A percentile compares a stretch with the other conserved stretches of the same genome.
phyloP scores from a whole-genome alignment of 2,888 invertebrate genomes.

The Candidula unifasciata region DNA sequence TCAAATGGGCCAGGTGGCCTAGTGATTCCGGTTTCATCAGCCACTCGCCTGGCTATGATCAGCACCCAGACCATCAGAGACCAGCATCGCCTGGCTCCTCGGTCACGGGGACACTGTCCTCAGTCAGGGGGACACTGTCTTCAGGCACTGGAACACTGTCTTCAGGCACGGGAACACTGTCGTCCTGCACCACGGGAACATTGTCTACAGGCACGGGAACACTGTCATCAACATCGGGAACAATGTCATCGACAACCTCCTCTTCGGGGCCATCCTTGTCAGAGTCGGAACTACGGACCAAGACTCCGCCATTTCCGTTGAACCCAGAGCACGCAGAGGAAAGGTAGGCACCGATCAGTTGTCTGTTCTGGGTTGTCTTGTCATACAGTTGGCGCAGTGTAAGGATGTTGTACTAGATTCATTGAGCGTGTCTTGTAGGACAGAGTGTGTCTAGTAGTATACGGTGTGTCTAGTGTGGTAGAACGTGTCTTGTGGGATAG shows the following conservation, averaged over 20 bases:
- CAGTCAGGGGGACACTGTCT: not conserved
- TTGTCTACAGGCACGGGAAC: not conserved
- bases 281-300: constrained; percentile 28
- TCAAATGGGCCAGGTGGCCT: constrained; percentile 37
- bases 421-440: no score
- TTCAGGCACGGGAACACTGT: constrained; percentile 4
- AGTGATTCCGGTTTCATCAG: constrained; percentile 39
- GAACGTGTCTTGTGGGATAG: no score
- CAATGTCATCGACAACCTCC: constrained; percentile 42
- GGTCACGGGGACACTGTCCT: constrained; percentile 9
- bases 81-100: constrained; percentile 7
- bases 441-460: no score
- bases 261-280: constrained; percentile 38
- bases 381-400: not conserved
- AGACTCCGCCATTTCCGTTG: constrained; percentile 41
- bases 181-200: not conserved
- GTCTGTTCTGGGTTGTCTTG: not conserved
- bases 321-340: not conserved
- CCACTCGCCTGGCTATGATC: not conserved
- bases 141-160: not conserved
- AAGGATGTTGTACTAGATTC: no score
- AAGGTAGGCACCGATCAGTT: constrained; percentile 14
- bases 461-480: no score
- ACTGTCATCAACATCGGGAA: constrained; percentile 13
- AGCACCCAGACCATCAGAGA: not conserved